Evolutionary conservation across 1,140 invertebrate species (phyloP), one percentile per base, ranked within the genome.

Genomic region (Euglossa dilemma): DNA sequence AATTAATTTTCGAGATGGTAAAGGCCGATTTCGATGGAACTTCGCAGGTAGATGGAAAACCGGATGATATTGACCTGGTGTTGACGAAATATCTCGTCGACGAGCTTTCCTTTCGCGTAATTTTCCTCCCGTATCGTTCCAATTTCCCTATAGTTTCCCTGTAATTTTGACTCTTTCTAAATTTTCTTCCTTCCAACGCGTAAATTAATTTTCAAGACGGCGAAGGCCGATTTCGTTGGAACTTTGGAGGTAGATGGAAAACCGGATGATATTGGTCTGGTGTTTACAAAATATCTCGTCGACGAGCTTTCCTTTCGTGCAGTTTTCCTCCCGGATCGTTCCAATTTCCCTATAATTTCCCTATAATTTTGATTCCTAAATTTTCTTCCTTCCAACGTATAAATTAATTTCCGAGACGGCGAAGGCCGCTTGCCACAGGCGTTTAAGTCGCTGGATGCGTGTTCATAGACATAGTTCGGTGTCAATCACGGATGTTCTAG

Each of bases 11-110:
- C n/a, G n/a, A n/a, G n/a, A n/a, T n/a, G n/a, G n/a, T n/a, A n/a
- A n/a, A n/a, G n/a, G 23, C 59, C 47, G 28, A 76, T 76, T 76
- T 52, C 47, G 47, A 50, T 52, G 45, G 12, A 76, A 76, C 59
- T 63, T 76, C 11, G 9, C 59, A 50, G 52, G 45, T 64, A 52
- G 25, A 76, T 16, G 59, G 47, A 76, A 20, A 50, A 47, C 57
- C 45, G 57, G 20, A 47, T 43, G 45, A 76, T 76, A 76, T 64
- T 50, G 43, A 45, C 64, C 59, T 16, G 20, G 5, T 52, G 59
- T 64, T 76, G 64, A 52, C 28, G 47, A 64, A 52, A 76, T 64
- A 52, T 76, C 43, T 64, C 28, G 52, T 8, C 1, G n/a, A 64
- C n/a, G 8, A 76, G 64, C 74, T 76, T 76, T 28, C 14, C 74